Percentiles rank a stretch among this genome's conserved stretches.
Evolutionary conservation across 2,113 vertebrate genomes (phyloP).

Genomic region (Rhabdornis inornatus): DNA sequence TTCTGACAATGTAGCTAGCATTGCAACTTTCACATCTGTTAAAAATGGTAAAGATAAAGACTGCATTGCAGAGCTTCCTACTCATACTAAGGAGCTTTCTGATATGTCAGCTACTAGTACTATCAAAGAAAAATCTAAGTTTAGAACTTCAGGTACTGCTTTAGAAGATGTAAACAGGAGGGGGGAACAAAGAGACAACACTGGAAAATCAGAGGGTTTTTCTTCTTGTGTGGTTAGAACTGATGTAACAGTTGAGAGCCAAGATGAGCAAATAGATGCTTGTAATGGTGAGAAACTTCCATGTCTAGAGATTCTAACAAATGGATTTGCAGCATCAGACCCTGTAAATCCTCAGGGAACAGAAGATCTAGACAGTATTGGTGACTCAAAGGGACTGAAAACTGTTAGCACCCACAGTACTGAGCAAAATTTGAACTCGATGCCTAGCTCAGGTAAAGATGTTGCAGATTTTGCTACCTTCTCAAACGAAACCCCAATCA

Average conservation of each 20-base stretch:
- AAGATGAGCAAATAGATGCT: slow-evolving; percentile 56
- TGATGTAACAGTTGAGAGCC: slow-evolving; percentile 51
- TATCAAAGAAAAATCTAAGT: slow-evolving; percentile 72
- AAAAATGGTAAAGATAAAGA: slow-evolving; percentile 70
- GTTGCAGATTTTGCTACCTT: slow-evolving; percentile 91
- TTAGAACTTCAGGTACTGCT: slow-evolving; percentile 67
- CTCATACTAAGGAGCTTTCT: slow-evolving; percentile 67
- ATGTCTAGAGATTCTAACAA: slow-evolving; percentile 84
- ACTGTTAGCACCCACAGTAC: slow-evolving; percentile 37
- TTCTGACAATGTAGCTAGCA: slow-evolving; percentile 70
- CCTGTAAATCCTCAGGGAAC: slow-evolving; percentile 77
- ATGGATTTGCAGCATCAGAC: slow-evolving; percentile 82
- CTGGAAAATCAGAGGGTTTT: slow-evolving; percentile 45
- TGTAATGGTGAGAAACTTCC: slow-evolving; percentile 78
- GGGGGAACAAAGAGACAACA: slow-evolving; percentile 63
- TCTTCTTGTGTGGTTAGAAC: slow-evolving; percentile 52
- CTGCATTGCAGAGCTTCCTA: slow-evolving; percentile 65
- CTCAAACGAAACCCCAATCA: slow-evolving; percentile 65
- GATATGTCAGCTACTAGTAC: slow-evolving; percentile 71
- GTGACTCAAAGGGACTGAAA: slow-evolving; percentile 69
- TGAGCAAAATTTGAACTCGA: slow-evolving; percentile 65
- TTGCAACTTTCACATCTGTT: slow-evolving; percentile 75
- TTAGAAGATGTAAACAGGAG: slow-evolving; percentile 61
- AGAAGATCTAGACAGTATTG: slow-evolving; percentile 68
- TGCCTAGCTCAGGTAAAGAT: slow-evolving; percentile 72